Percentiles rank a stretch among this genome's conserved stretches.
phyloP scores from a whole-genome alignment of 2,113 vertebrate species.

The rat (Rattus norvegicus) region DNA sequence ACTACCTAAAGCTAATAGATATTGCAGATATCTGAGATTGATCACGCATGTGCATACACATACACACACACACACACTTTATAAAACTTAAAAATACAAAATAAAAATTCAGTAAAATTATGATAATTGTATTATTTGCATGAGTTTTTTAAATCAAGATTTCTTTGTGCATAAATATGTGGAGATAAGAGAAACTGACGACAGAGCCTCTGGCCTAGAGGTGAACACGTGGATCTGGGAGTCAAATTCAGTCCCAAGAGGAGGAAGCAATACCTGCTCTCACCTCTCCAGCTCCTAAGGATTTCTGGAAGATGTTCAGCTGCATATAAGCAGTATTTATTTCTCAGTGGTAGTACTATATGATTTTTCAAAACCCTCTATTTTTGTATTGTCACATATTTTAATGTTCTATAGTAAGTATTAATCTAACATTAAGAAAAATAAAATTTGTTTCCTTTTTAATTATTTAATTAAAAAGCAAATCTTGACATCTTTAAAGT shows the following conservation, averaged over 20 bases:
- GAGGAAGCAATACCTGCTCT: background rate
- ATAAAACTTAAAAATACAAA: background rate
- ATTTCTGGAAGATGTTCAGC: background rate
- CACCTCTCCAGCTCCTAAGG: background rate
- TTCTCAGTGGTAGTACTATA: background rate
- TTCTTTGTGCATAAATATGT: background rate
- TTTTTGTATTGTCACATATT: background rate
- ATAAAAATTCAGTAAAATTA: slow-evolving; percentile 17
- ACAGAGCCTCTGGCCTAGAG: background rate
- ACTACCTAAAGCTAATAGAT: background rate
- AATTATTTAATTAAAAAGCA: background rate
- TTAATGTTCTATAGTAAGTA: background rate
- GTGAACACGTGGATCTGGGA: background rate
- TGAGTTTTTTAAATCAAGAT: background rate
- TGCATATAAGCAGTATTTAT: background rate
- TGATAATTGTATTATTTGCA: background rate
- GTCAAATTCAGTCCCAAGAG: too few species aligned
- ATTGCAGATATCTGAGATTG: too few species aligned
- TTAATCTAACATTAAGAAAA: slow-evolving; percentile 49
- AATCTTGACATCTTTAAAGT: background rate
- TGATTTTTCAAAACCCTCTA: background rate
- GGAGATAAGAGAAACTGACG: background rate
- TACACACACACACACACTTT: background rate
- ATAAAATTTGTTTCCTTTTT: slow-evolving; percentile 6
- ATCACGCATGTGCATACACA: fast-evolving